Conservation (phyloP, 2,888 invertebrate species). For the Chloroclysta siterata region DNA sequence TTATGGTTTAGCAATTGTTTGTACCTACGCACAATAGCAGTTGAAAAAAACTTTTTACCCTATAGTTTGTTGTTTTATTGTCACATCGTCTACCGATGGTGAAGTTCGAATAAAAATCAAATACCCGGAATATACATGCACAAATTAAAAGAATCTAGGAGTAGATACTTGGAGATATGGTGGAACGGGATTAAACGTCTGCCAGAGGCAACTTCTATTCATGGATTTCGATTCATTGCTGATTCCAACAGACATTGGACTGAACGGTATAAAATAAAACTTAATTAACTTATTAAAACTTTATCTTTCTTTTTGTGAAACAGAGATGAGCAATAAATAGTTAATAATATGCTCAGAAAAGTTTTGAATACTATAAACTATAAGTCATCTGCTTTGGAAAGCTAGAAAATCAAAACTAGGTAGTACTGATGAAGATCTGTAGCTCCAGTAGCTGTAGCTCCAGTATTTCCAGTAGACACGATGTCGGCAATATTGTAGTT, state of each 20-base stretch:
- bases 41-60: neutral
- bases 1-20: conserved; percentile 15
- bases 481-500: conserved; percentile 25
- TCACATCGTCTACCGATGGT: neutral
- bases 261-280: conserved; percentile 78
- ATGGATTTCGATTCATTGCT: conserved; percentile 87
- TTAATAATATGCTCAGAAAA: too few relatives aligned
- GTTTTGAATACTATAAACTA: too few relatives aligned
- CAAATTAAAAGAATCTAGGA: conserved; percentile 48
- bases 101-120: neutral
- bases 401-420: neutral
- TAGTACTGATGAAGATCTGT: conserved; percentile 6
- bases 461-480: too few relatives aligned
- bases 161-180: conserved; percentile 73
- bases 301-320: neutral
- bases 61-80: conserved; percentile 18
- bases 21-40: conserved; percentile 21
- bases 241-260: conserved; percentile 86
- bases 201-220: conserved; percentile 84
- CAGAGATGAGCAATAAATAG: neutral
- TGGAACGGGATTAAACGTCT: conserved; percentile 77
- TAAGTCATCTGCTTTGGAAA: neutral
- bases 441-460: conserved; percentile 9
- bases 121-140: neutral
- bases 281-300: neutral